A percentile compares a stretch with the other conserved stretches of the same genome.
Conservation (phyloP, 2,888 invertebrate genomes). For the Sinohyriopsis cumingii region DNA sequence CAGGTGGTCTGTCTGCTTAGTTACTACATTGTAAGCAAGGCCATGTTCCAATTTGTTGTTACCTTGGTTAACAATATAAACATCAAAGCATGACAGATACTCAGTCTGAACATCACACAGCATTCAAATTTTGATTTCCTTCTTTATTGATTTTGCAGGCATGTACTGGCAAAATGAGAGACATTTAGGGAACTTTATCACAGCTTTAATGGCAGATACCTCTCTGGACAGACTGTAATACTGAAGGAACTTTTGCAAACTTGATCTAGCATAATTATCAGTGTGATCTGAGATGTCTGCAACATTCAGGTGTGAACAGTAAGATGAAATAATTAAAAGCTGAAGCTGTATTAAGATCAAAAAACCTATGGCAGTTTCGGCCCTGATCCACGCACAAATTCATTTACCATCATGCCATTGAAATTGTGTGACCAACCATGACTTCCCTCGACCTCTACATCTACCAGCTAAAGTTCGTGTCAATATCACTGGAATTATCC, state of each 20-base stretch:
- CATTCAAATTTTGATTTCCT: constrained; percentile 20
- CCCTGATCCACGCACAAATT: no score
- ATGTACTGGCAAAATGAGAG: constrained; percentile 15
- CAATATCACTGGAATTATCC: no score
- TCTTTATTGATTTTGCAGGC: constrained; percentile 15
- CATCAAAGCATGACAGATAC: constrained; percentile 13
- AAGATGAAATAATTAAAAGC: no score
- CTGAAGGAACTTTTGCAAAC: constrained; percentile 1
- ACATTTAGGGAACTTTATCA: constrained; percentile 16
- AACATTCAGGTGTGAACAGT: no score
- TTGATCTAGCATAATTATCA: neutral
- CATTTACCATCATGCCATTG: no score
- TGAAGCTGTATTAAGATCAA: no score
- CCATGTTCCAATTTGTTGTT: neutral
- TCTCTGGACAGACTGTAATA: constrained; percentile 12
- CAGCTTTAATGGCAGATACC: constrained; percentile 17
- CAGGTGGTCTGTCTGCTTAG: constrained; percentile 10
- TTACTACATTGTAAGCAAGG: constrained; percentile 18
- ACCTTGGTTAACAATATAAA: constrained; percentile 13
- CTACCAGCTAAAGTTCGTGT: no score
- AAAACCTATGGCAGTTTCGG: no score
- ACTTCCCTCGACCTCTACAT: no score
- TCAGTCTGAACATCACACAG: constrained; percentile 8
- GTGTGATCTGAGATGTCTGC: no score
- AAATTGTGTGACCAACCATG: no score